A percentile compares a stretch with the other conserved stretches of the same genome.
Conservation (phyloP, 2,888 invertebrate genomes). For the Scaptomyza reducta region DNA sequence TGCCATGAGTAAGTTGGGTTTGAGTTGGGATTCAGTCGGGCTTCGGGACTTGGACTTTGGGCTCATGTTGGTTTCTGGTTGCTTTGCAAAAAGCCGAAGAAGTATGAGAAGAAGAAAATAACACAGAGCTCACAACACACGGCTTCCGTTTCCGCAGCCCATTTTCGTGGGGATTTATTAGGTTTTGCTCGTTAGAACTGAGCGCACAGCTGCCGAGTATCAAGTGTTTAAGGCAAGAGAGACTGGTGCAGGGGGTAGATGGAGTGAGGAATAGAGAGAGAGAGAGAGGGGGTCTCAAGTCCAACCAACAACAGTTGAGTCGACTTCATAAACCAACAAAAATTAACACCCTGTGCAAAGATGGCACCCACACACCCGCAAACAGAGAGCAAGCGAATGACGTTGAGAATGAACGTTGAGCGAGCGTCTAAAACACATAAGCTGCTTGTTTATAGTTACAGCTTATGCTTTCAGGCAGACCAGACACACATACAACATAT, state of each 20-base stretch:
- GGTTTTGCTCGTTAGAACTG: slow-evolving; percentile 84
- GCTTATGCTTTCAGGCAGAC: slow-evolving; percentile 70
- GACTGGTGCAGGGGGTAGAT: not conserved
- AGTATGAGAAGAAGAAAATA: not conserved
- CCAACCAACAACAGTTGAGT: slow-evolving; percentile 18
- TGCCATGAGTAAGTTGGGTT: slow-evolving; percentile 33
- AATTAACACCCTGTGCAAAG: slow-evolving; percentile 81
- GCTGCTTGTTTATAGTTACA: slow-evolving; percentile 80
- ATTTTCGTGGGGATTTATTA: slow-evolving; percentile 82
- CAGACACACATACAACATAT: slow-evolving; percentile 5
- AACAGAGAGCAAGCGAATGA: slow-evolving; percentile 43
- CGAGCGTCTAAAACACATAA: slow-evolving; percentile 67
- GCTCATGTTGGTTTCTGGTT: slow-evolving; percentile 31
- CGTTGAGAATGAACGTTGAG: slow-evolving; percentile 49
- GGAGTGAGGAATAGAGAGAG: not conserved
- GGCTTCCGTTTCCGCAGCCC: slow-evolving; percentile 80
- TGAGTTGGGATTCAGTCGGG: slow-evolving; percentile 20
- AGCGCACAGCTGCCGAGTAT: slow-evolving; percentile 73
- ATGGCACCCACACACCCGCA: slow-evolving; percentile 39
- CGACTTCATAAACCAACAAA: slow-evolving; percentile 82
- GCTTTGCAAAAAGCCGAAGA: not conserved
- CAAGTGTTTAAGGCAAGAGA: slow-evolving; percentile 57
- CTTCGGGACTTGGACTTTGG: slow-evolving; percentile 11
- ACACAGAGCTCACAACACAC: slow-evolving; percentile 66
- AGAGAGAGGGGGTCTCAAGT: not conserved